Evolutionary conservation across 1,140 invertebrate genomes (phyloP), one percentile per base, ranked within the genome.

Genomic region (Sycophila sp.): DNA sequence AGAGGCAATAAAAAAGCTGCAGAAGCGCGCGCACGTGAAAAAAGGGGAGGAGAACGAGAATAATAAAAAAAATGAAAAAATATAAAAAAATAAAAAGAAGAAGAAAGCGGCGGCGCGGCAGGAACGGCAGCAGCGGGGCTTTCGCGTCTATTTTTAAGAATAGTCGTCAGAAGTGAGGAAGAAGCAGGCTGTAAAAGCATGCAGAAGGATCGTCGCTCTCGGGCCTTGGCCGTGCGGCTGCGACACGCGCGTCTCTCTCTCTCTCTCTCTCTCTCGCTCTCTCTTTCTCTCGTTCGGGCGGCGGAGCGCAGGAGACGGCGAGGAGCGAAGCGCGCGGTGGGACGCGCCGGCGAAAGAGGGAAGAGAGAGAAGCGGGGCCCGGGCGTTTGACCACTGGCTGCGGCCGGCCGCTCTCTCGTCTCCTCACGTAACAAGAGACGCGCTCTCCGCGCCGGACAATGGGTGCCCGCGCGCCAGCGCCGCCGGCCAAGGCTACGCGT

Each of bases 401-500:
- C 38, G 2, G 13, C 11, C 38, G n/a, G 66, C 38, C 51, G 24
- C 67, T 55, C 69, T 62, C 78, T 84, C 78, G 76, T 81, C 82
- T 82, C 81, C 81, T 83, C 80, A 79, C 79, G 82, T 83, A 84
- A 84, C 81, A 83, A 84, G 83, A 84, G 79, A 80, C 78, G 28
- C 13, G 28, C 49, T 10, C 19, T 51, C 11, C 47, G 47, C 15
- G 38, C 11, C 79, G 83, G 80, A 85, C 83, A 85, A 85, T 85
- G 83, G 83, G 81, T 79, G 83, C 79, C 80, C 80, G 78, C 78
- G n/a, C n/a, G n/a, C n/a, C n/a, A n/a, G n/a, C 75, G 79, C 79
- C 78, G 82, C 80, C 78, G 74, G 78, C 81, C 82, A 85, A 83
- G 82, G 83, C 79, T 85, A 78, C 77, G 28, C 78, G 28, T 5